Conservation (phyloP, 2,113 vertebrate genomes). For the Stegastes partitus region DNA sequence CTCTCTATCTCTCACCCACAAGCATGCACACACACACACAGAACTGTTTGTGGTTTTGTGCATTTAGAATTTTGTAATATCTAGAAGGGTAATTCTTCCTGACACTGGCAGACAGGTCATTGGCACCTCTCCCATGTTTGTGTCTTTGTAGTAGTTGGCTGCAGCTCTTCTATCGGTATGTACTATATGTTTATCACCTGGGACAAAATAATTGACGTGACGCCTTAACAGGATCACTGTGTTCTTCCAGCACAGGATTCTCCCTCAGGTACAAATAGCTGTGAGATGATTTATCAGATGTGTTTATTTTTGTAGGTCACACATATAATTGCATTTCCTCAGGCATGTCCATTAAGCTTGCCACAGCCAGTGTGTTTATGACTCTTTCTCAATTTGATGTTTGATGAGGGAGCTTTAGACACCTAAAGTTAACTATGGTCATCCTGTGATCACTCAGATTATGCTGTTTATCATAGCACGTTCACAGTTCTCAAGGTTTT, state of each 20-base stretch:
- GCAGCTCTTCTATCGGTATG: constrained; percentile 20
- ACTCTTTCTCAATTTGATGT: too few species aligned
- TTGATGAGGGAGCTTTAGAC: too few species aligned
- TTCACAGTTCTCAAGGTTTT: too few species aligned
- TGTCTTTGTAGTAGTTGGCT: constrained; percentile 43
- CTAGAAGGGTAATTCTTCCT: constrained; percentile 9
- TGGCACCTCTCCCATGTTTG: constrained; percentile 29
- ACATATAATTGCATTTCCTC: neutral
- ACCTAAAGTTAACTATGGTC: too few species aligned
- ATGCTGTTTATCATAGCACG: too few species aligned
- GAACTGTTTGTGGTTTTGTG: neutral
- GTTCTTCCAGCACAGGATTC: constrained; percentile 49
- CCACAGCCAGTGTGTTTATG: neutral
- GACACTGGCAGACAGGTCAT: constrained; percentile 35
- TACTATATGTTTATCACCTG: constrained; percentile 17
- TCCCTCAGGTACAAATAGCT: constrained; percentile 52
- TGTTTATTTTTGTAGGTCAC: constrained; percentile 13
- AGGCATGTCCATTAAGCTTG: neutral
- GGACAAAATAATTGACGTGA: constrained; percentile 58
- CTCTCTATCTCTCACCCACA: neutral
- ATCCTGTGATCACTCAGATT: too few species aligned
- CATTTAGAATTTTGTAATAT: constrained; percentile 29
- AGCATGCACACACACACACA: neutral
- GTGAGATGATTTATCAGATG: constrained; percentile 14
- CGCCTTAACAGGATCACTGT: constrained; percentile 38